phyloP scores from a whole-genome alignment of 2,888 invertebrate species.

The Digitonthophagus gazella region DNA sequence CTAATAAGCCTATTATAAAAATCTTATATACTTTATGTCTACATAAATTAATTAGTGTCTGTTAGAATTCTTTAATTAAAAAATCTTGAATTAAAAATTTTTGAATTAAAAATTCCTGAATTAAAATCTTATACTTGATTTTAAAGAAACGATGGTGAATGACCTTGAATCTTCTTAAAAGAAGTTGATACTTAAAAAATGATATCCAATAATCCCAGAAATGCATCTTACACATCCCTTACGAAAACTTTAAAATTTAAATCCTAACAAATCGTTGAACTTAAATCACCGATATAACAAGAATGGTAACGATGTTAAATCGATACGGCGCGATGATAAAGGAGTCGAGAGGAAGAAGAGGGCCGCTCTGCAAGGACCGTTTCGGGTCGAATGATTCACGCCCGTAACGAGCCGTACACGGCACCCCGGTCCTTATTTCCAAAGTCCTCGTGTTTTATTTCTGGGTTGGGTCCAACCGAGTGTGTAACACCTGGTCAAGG shows the following conservation, averaged over 20 bases:
- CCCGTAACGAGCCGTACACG: slow-evolving; percentile 33
- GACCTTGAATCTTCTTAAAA: neutral
- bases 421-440: slow-evolving; percentile 21
- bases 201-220: neutral
- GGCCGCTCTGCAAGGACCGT: slow-evolving; percentile 32
- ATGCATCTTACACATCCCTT: neutral
- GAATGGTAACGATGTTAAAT: slow-evolving; percentile 46
- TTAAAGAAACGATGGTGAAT: too few species aligned
- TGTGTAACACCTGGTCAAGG: slow-evolving; percentile 39
- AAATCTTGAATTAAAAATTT: too few species aligned
- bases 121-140: too few species aligned
- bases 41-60: too few species aligned
- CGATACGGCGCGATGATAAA: slow-evolving; percentile 35
- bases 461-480: slow-evolving; percentile 33
- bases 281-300: slow-evolving; percentile 44
- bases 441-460: slow-evolving; percentile 32
- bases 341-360: slow-evolving; percentile 30
- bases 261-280: slow-evolving; percentile 38
- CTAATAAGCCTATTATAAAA: too few species aligned
- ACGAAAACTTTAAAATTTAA: slow-evolving; percentile 29
- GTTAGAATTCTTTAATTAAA: too few species aligned
- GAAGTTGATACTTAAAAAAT: neutral
- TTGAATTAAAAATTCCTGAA: too few species aligned
- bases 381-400: slow-evolving; percentile 39
- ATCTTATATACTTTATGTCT: too few species aligned